These are phyloP conservation scores for Drosophila oshimai DNA, from an alignment of 1,140 invertebrate species.

Conservation along the genomic window DNA sequence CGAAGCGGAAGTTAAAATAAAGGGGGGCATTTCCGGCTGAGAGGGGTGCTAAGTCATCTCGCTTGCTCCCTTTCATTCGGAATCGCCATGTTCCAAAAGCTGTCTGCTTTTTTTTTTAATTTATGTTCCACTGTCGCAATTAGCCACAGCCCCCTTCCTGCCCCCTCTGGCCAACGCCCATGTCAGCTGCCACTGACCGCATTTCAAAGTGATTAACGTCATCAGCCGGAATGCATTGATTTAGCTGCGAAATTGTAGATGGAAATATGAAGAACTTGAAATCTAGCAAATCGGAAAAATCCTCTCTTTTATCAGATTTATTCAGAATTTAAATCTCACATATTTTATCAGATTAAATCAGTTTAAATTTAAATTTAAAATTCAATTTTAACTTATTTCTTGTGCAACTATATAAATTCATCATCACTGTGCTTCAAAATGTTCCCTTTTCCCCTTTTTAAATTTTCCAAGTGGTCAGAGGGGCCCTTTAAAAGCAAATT, in stretches of 20 bases:
- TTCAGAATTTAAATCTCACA: too few species aligned
- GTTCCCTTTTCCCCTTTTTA: neutral
- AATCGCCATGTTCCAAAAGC: too few species aligned
- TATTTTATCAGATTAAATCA: too few species aligned
- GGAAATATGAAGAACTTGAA: neutral
- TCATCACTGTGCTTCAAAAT: neutral
- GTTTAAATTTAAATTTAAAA: too few species aligned
- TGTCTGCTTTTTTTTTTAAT: neutral
- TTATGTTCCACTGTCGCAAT: neutral
- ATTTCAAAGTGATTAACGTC: conserved; percentile 34
- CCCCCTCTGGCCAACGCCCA: neutral
- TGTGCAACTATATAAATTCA: too few species aligned
- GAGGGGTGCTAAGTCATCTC: neutral
- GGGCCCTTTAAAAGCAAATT: conserved; percentile 5
- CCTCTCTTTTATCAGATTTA: too few species aligned
- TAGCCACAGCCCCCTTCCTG: neutral
- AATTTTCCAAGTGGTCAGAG: neutral
- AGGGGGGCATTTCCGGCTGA: neutral
- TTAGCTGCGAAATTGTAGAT: neutral
- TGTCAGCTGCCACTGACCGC: conserved; percentile 20
- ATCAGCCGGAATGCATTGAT: conserved; percentile 26
- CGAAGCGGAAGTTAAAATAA: conserved; percentile 57
- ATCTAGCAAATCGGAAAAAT: neutral
- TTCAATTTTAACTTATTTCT: too few species aligned
- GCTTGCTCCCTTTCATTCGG: neutral